A percentile compares a stretch with the other conserved stretches of the same genome.
Conservation (phyloP, 2,888 invertebrate genomes). For the Taphrorychus bicolor region DNA sequence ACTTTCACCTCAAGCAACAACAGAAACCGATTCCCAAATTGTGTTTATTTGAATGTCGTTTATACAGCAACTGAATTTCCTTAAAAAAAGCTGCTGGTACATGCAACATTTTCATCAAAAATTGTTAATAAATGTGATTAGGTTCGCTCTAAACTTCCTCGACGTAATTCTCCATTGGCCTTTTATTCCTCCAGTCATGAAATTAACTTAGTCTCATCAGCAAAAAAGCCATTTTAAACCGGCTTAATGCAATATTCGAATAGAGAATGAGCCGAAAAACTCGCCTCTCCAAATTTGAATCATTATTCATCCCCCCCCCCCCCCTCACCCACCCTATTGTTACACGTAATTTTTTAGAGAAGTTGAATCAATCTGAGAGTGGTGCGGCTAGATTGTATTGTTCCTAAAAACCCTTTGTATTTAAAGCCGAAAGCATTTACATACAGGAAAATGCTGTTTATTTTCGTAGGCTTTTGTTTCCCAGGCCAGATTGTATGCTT, state of each 20-base stretch:
- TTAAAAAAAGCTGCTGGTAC: too few species aligned
- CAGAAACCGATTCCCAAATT: too few species aligned
- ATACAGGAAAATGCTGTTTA: slow-evolving; percentile 5
- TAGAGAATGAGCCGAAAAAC: neutral
- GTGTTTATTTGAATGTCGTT: too few species aligned
- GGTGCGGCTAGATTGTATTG: slow-evolving; percentile 4
- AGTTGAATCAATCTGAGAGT: slow-evolving; percentile 3
- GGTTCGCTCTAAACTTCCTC: too few species aligned
- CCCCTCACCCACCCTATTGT: neutral
- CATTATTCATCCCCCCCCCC: neutral
- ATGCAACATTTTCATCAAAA: too few species aligned
- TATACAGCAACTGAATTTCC: too few species aligned
- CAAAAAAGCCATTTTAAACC: neutral
- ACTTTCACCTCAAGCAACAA: too few species aligned
- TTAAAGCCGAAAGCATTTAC: slow-evolving; percentile 7
- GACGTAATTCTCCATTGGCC: too few species aligned
- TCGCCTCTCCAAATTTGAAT: neutral
- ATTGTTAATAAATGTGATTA: too few species aligned
- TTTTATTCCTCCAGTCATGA: neutral
- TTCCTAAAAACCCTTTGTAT: slow-evolving; percentile 7
- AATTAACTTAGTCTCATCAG: neutral
- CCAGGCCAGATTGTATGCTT: slow-evolving; percentile 7
- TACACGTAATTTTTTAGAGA: slow-evolving; percentile 1
- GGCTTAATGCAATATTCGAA: neutral
- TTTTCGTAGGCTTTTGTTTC: slow-evolving; percentile 6